Conservation (phyloP, 37 sponge, comb jelly and placozoan genomes). For the Haliclona indistincta region DNA sequence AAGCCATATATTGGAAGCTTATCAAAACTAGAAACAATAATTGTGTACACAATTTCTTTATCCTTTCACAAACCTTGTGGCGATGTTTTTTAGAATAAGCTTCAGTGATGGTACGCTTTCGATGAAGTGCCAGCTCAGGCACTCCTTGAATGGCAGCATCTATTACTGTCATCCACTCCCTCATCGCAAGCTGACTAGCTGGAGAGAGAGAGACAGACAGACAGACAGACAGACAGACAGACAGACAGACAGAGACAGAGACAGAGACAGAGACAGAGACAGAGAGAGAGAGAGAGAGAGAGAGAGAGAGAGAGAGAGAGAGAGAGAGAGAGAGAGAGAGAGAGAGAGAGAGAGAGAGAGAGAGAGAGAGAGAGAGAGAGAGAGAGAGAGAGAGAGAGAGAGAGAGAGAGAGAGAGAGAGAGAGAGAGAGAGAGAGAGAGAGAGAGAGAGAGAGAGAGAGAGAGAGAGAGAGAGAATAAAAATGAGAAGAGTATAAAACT, state of each 20-base stretch:
- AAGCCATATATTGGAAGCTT: too few relatives aligned
- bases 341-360: slow-evolving; percentile 14
- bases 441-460: slow-evolving; percentile 26
- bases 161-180: slow-evolving; percentile 89
- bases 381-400: slow-evolving; percentile 9
- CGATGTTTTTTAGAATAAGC: slow-evolving; percentile 6
- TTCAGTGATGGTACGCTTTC: slow-evolving; percentile 35
- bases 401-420: slow-evolving; percentile 19
- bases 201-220: background rate
- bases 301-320: slow-evolving; percentile 16
- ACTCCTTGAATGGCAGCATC: slow-evolving; percentile 93
- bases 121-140: slow-evolving; percentile 64
- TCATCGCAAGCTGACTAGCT: slow-evolving; percentile 60
- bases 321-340: slow-evolving; percentile 15
- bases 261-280: slow-evolving; percentile 4
- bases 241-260: slow-evolving; percentile 6
- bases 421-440: slow-evolving; percentile 1
- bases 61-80: slow-evolving; percentile 9
- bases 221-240: slow-evolving; percentile 10
- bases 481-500: slow-evolving; percentile 18
- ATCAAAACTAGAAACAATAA: too few relatives aligned
- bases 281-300: slow-evolving; percentile 25
- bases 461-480: slow-evolving; percentile 2
- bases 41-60: too few relatives aligned
- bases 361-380: slow-evolving; percentile 12